A percentile compares a stretch with the other conserved stretches of the same genome.
These are phyloP conservation scores for Noctuana brunneofusca DNA, from an alignment of 2,888 invertebrate genomes.

Conservation along the genomic window DNA sequence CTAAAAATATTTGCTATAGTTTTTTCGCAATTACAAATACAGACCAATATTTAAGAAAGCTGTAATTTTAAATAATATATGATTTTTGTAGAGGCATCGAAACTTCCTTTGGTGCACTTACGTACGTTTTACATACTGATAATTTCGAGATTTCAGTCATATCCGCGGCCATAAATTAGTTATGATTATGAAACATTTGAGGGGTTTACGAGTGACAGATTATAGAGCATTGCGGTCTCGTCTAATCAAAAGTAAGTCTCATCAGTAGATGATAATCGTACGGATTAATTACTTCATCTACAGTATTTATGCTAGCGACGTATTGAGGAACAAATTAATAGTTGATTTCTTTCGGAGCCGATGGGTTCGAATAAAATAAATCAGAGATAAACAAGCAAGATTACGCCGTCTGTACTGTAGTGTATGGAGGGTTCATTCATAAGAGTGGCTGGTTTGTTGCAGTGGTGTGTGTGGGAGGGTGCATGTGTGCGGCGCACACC, in stretches of 20 bases:
- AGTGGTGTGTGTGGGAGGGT: constrained; percentile 48
- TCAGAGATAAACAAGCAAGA: constrained; percentile 79
- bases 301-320: constrained; percentile 62
- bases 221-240: constrained; percentile 40
- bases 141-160: constrained; percentile 12
- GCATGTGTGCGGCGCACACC: constrained; percentile 66
- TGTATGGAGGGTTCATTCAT: constrained; percentile 71
- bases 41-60: neutral
- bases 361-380: constrained; percentile 78
- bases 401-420: constrained; percentile 53
- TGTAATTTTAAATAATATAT: neutral
- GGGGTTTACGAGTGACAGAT: constrained; percentile 39
- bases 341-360: constrained; percentile 70
- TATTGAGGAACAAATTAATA: constrained; percentile 75
- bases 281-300: constrained; percentile 76
- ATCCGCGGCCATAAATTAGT: constrained; percentile 27
- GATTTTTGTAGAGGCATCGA: neutral
- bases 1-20: no score
- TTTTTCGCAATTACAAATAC: no score
- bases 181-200: constrained; percentile 39
- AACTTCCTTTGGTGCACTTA: neutral
- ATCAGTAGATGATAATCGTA: constrained; percentile 65
- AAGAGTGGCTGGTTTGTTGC: constrained; percentile 68
- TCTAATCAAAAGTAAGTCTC: constrained; percentile 46
- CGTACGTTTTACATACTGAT: neutral